Evolutionary conservation across 2,888 invertebrate species (phyloP), one percentile per base, ranked within the genome.

Genomic region (Ramazzottius varieornatus): DNA sequence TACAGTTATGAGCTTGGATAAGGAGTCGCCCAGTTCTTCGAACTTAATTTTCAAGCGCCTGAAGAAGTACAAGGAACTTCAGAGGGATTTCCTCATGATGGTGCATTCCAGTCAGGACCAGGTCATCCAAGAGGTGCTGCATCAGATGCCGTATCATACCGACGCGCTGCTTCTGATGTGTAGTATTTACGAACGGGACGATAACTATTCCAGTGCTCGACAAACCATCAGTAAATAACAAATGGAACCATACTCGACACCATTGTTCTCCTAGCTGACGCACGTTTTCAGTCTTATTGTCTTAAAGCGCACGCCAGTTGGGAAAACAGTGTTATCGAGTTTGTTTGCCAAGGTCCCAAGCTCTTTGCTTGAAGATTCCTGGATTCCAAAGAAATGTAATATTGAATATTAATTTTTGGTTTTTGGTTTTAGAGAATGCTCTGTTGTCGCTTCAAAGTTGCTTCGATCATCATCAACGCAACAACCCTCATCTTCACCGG

Each of bases 181-280:
- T 24, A 54, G 54, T 54, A 54, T 54, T 24, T 29, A 54, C 54
- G 54, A 54, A 29, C 54, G 54, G 54, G 54, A 54, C 24, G 54
- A 54, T 29, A 54, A 54, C 54, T n/a, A n/a, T n/a, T 54, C 54
- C 29, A 54, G 54, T 29, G 54, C 54, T 29, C 54, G 54, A 4
- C 54, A 54, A 29, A 24, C 54, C 29, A 54, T 54, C 24, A 24
- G 54, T 54, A 54, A n/a, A 29, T 54, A n/a, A n/a, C n/a, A n/a
- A n/a, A n/a, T n/a, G n/a, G n/a, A n/a, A n/a, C n/a, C n/a, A n/a
- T n/a, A n/a, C n/a, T n/a, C n/a, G n/a, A n/a, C n/a, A n/a, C n/a
- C n/a, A n/a, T n/a, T n/a, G n/a, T n/a, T n/a, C n/a, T n/a, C n/a
- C n/a, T n/a, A n/a, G n/a, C n/a, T n/a, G n/a, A n/a, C n/a, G n/a